Evolutionary conservation across 2,888 invertebrate species (phyloP).

Genomic region (Falcaria lacertinaria): DNA sequence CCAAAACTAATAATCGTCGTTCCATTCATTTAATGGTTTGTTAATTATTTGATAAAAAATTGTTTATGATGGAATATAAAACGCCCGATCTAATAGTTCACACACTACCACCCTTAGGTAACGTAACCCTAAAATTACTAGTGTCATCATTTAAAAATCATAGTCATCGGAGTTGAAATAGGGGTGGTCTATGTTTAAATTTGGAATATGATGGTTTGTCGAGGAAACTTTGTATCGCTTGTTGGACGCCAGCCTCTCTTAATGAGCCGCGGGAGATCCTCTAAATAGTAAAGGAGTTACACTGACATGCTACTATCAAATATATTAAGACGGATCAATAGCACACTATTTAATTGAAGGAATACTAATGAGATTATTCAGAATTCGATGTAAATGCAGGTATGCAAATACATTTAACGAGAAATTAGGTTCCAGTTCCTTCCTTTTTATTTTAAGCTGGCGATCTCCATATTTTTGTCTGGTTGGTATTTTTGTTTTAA

Average conservation of each 20-base stretch:
- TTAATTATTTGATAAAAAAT: background rate
- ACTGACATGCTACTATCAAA: background rate
- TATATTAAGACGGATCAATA: background rate
- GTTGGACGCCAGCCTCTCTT: conserved; percentile 28
- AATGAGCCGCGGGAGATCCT: conserved; percentile 40
- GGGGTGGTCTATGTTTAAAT: conserved; percentile 69
- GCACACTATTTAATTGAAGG: background rate
- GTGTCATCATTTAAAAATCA: conserved; percentile 43
- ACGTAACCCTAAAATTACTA: conserved; percentile 38
- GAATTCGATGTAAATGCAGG: no score
- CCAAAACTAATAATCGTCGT: background rate
- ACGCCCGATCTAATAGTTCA: conserved; percentile 30
- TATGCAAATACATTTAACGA: no score
- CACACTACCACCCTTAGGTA: conserved; percentile 35
- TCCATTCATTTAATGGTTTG: background rate
- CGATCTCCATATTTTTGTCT: no score
- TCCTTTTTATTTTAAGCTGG: no score
- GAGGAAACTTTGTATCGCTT: conserved; percentile 59
- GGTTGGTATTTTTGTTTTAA: no score
- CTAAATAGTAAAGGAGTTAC: conserved; percentile 7
- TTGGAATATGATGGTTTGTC: conserved; percentile 48
- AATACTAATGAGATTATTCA: no score
- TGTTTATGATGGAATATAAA: conserved; percentile 8
- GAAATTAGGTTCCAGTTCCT: no score
- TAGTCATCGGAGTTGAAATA: conserved; percentile 42